Conservation (phyloP, 2,888 invertebrate genomes). For the Physocephala rufipes region DNA sequence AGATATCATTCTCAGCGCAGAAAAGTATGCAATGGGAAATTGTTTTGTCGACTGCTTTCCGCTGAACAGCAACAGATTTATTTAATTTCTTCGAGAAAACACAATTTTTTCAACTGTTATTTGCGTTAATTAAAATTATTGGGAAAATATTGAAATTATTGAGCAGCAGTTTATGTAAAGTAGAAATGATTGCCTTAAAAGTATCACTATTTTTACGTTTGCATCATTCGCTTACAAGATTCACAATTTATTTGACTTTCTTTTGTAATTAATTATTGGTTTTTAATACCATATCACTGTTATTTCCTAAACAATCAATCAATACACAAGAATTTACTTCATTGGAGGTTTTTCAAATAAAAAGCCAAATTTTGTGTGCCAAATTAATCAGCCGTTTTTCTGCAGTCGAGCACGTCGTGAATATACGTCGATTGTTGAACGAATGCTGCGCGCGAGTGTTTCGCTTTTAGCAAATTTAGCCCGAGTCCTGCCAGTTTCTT, state of each 20-base stretch:
- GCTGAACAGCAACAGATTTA: background rate
- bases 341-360: conserved; percentile 7
- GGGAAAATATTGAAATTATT: too few relatives aligned
- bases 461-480: conserved; percentile 40
- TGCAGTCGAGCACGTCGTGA: conserved; percentile 10
- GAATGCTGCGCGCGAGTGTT: conserved; percentile 50
- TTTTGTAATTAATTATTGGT: background rate
- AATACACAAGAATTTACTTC: too few relatives aligned
- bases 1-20: conserved; percentile 15
- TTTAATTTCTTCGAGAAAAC: background rate
- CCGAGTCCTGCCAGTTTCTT: conserved; percentile 6
- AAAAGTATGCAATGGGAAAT: conserved; percentile 48
- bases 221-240: conserved; percentile 1
- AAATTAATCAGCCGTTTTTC: too few relatives aligned
- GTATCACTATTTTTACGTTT: too few relatives aligned
- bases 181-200: too few relatives aligned
- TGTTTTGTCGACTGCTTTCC: conserved; percentile 41
- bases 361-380: conserved; percentile 21
- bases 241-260: conserved; percentile 22
- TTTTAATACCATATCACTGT: too few relatives aligned
- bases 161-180: too few relatives aligned
- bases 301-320: too few relatives aligned
- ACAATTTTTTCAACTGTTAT: background rate
- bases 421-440: conserved; percentile 46
- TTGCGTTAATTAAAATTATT: background rate